Evolutionary conservation across 2,888 invertebrate species (phyloP).

Genomic region (Hyposoter dolosus): DNA sequence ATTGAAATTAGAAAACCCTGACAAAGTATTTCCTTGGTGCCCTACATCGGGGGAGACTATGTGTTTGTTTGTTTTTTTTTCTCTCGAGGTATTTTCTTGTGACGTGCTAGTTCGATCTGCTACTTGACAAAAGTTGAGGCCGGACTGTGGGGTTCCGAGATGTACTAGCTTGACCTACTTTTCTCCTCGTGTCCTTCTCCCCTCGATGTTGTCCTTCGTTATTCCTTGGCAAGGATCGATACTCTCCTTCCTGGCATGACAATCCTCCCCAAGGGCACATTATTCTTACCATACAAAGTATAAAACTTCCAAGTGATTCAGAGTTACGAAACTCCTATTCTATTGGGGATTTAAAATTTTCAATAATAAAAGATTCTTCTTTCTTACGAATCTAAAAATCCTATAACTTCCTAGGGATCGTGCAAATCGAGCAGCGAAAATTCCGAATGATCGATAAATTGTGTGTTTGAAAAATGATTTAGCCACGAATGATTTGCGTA

Average conservation of each 20-base stretch:
- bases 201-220: slow-evolving; percentile 44
- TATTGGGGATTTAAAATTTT: not conserved
- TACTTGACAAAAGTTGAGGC: slow-evolving; percentile 51
- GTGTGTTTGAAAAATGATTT: no score
- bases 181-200: slow-evolving; percentile 51
- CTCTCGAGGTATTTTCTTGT: slow-evolving; percentile 32
- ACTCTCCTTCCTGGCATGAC: slow-evolving; percentile 32
- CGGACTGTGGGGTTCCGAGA: slow-evolving; percentile 37
- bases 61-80: slow-evolving; percentile 7
- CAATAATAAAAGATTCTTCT: not conserved
- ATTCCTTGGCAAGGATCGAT: slow-evolving; percentile 48
- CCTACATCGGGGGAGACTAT: slow-evolving; percentile 22
- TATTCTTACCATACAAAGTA: not conserved
- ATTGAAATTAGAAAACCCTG: not conserved
- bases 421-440: not conserved
- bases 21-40: slow-evolving; percentile 34
- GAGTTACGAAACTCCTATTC: slow-evolving; percentile 18
- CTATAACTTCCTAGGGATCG: not conserved
- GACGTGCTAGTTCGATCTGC: slow-evolving; percentile 17
- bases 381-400: not conserved
- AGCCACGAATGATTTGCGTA: no score
- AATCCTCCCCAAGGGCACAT: slow-evolving; percentile 8
- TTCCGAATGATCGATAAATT: not conserved
- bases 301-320: not conserved
- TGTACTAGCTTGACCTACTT: slow-evolving; percentile 67